Conservation (phyloP, 2,797 vertebrate species). For the Rhodeus uyekii region DNA sequence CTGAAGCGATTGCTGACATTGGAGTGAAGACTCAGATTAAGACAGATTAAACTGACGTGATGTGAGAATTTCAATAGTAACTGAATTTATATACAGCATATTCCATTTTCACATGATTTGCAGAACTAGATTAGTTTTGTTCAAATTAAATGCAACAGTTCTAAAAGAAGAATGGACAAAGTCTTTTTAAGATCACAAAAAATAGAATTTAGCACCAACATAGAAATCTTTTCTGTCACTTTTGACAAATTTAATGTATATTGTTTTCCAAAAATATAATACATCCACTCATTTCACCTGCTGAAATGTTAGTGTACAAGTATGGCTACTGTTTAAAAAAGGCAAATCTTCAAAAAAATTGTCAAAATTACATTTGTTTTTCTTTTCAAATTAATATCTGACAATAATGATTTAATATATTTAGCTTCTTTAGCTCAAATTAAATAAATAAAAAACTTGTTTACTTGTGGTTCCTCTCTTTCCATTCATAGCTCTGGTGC, state of each 20-base stretch:
- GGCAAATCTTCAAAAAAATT: too few relatives aligned
- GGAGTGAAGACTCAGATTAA: slow-evolving; percentile 42
- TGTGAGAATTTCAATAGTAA: background rate
- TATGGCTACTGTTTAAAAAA: background rate
- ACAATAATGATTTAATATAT: background rate
- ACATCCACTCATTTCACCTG: too few relatives aligned
- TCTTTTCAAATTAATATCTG: too few relatives aligned
- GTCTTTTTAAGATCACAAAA: background rate
- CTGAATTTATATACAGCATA: background rate
- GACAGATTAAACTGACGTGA: background rate
- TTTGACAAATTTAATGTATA: background rate
- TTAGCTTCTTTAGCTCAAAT: background rate
- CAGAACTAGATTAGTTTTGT: background rate
- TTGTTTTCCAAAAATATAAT: background rate
- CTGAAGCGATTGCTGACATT: slow-evolving; percentile 57
- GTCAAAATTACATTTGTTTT: background rate
- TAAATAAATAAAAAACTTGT: background rate
- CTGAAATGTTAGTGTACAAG: background rate
- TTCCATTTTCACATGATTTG: background rate
- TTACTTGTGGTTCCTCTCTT: background rate
- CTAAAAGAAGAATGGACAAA: background rate
- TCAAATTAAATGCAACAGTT: background rate
- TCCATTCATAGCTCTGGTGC: background rate
- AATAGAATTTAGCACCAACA: background rate
- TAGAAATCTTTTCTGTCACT: background rate